Evolutionary conservation across 2,888 invertebrate genomes (phyloP).

Genomic region (Synergus laeviventris): DNA sequence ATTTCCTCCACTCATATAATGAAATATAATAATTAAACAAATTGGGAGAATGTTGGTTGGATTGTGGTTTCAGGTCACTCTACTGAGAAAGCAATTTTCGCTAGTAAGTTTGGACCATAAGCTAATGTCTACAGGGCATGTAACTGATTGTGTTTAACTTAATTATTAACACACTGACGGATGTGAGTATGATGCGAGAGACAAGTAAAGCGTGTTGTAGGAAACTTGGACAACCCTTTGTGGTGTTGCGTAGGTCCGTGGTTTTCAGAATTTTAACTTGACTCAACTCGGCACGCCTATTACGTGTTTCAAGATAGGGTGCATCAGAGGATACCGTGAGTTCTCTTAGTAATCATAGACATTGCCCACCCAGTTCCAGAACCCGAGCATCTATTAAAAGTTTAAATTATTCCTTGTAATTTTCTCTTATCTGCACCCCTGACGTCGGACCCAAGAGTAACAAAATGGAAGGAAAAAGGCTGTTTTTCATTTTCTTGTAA

Average conservation of each 20-base stretch:
- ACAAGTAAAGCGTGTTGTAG: background rate
- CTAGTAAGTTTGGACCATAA: slow-evolving; percentile 11
- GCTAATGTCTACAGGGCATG: slow-evolving; percentile 9
- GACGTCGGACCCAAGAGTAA: slow-evolving; percentile 1
- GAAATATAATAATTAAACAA: background rate
- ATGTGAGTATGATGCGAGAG: slow-evolving; percentile 15
- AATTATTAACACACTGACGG: slow-evolving; percentile 36
- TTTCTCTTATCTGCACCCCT: slow-evolving; percentile 22
- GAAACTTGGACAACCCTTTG: slow-evolving; percentile 1
- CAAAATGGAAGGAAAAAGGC: background rate
- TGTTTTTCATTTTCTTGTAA: slow-evolving; percentile 19
- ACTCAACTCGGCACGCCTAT: slow-evolving; percentile 22
- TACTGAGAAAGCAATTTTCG: slow-evolving; percentile 15
- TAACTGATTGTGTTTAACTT: slow-evolving; percentile 37
- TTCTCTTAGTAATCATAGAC: slow-evolving; percentile 37
- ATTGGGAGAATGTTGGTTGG: background rate
- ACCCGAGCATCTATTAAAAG: slow-evolving; percentile 29
- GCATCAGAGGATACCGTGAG: slow-evolving; percentile 15
- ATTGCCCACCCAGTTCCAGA: slow-evolving; percentile 9
- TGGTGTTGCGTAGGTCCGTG: background rate
- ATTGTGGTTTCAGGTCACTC: background rate
- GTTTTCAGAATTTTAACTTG: slow-evolving; percentile 30
- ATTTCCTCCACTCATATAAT: background rate
- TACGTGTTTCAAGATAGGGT: slow-evolving; percentile 28
- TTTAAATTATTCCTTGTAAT: slow-evolving; percentile 35